These are phyloP conservation scores for Eurytemora carolleeae DNA, from an alignment of 1,140 invertebrate species.

Conservation along the genomic window DNA sequence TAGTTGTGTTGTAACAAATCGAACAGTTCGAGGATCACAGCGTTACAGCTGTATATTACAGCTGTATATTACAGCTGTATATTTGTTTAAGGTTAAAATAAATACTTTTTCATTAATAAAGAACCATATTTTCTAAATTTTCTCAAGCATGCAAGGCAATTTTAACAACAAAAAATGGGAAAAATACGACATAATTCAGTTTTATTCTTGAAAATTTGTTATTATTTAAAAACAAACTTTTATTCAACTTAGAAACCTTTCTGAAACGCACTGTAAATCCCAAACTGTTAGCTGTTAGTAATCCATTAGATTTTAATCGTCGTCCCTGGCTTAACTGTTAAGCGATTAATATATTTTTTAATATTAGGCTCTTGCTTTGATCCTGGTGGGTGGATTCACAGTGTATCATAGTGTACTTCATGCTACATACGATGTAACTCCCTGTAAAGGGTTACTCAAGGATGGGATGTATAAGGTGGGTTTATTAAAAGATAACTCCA, in stretches of 20 bases:
- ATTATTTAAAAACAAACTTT: not conserved
- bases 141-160: not conserved
- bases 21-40: too few relatives aligned
- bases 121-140: not conserved
- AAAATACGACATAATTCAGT: not conserved
- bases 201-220: not conserved
- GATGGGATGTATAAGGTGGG: conserved; percentile 9
- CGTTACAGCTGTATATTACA: not conserved
- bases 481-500: not conserved
- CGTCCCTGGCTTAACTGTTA: too few relatives aligned
- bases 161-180: not conserved
- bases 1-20: too few relatives aligned
- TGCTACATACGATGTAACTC: conserved; percentile 1
- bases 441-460: conserved; percentile 8
- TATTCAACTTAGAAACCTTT: not conserved
- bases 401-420: conserved; percentile 16
- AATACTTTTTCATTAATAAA: not conserved
- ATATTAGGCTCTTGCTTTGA: not conserved
- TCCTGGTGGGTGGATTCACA: conserved; percentile 15
- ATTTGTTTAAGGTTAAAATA: not conserved
- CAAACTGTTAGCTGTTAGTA: not conserved
- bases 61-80: not conserved
- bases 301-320: not conserved
- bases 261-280: not conserved
- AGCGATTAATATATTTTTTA: not conserved